Conservation (phyloP, 1,140 invertebrate species). For the Aricia agestis region DNA sequence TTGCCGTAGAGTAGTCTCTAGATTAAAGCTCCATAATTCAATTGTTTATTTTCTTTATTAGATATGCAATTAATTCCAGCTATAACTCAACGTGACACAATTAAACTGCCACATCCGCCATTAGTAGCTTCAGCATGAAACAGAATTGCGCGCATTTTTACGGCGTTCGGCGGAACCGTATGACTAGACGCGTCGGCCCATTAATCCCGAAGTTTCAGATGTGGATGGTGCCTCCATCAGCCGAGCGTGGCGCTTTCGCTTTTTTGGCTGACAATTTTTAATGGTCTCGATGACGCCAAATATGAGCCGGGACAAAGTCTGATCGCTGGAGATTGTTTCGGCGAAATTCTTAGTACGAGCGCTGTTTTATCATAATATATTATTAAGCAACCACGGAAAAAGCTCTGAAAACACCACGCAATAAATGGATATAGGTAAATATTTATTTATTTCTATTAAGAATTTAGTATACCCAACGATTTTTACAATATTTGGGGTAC, state of each 20-base stretch:
- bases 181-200: conserved; percentile 70
- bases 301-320: background rate
- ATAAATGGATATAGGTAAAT: too few relatives aligned
- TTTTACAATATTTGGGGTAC: too few relatives aligned
- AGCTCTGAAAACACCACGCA: too few relatives aligned
- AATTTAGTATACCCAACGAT: too few relatives aligned
- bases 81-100: background rate
- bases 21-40: too few relatives aligned
- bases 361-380: too few relatives aligned
- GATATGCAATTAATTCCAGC: too few relatives aligned
- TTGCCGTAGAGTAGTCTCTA: too few relatives aligned
- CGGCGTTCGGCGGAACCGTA: conserved; percentile 68
- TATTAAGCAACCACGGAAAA: too few relatives aligned
- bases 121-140: conserved; percentile 31
- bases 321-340: background rate
- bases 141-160: conserved; percentile 70
- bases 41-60: too few relatives aligned
- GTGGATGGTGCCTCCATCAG: conserved; percentile 37
- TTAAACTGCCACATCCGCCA: background rate
- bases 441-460: too few relatives aligned
- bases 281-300: background rate
- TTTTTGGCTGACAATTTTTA: conserved; percentile 7
- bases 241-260: conserved; percentile 14
- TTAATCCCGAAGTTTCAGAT: conserved; percentile 67
- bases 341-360: background rate